Evolutionary conservation across 2,797 vertebrate species (phyloP).

Genomic region (Scolopax rusticola): DNA sequence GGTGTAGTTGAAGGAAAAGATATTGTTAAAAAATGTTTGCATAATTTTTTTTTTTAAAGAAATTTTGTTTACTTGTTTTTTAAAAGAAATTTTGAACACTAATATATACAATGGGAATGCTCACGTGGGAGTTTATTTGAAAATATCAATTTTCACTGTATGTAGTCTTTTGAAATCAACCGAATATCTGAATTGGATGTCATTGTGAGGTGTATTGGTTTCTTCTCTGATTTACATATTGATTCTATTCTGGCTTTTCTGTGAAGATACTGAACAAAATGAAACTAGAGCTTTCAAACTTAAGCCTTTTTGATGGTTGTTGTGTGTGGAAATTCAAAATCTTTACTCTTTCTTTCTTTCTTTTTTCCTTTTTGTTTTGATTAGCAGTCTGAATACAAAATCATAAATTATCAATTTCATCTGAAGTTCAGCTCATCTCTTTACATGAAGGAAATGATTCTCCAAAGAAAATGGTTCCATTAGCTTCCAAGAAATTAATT

Average conservation of each 20-base stretch:
- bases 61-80: background rate
- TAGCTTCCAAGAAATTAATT: background rate
- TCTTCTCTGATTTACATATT: background rate
- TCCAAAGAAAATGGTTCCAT: background rate
- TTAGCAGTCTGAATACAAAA: background rate
- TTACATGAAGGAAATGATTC: background rate
- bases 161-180: background rate
- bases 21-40: background rate
- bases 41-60: background rate
- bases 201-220: background rate
- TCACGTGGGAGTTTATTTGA: background rate
- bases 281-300: background rate
- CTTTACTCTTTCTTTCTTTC: background rate
- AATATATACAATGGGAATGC: background rate
- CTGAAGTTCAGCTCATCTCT: background rate
- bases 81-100: background rate
- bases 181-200: background rate
- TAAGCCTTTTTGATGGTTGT: background rate
- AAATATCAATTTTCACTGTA: background rate
- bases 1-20: background rate
- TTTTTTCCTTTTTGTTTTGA: slow-evolving; percentile 40
- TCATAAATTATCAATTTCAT: background rate
- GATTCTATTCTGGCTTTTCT: background rate
- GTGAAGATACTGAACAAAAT: background rate
- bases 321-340: background rate